Conservation (phyloP, 2,113 vertebrate species). For the Gnathonemus longibarbis region DNA sequence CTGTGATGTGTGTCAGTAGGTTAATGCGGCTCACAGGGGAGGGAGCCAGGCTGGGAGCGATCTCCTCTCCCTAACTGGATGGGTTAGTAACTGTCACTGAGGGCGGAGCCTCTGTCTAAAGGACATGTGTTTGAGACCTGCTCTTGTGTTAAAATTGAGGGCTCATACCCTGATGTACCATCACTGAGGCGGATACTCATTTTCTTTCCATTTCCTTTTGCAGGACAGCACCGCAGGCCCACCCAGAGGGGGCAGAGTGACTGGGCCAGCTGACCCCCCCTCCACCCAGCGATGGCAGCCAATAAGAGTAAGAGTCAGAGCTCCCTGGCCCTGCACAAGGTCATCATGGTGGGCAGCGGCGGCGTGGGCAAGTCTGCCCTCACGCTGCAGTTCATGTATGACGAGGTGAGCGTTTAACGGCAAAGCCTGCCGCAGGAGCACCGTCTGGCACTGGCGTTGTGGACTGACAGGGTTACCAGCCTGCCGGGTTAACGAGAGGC, state of each 20-base stretch:
- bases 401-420: constrained; percentile 9
- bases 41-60: not conserved
- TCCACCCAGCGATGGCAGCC: constrained; percentile 8
- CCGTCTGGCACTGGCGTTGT: too few relatives aligned
- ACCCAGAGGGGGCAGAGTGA: not conserved
- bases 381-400: constrained; percentile 25
- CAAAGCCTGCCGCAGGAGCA: too few relatives aligned
- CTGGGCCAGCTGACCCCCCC: not conserved
- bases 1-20: constrained; percentile 10
- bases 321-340: constrained; percentile 24
- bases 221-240: not conserved
- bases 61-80: not conserved
- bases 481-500: not conserved
- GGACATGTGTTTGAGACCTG: not conserved
- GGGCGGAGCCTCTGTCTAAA: too few relatives aligned
- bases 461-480: not conserved
- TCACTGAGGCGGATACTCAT: not conserved
- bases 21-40: not conserved
- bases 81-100: not conserved
- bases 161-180: not conserved
- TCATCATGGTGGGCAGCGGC: constrained; percentile 24
- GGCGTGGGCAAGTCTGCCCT: constrained; percentile 18
- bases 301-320: constrained; percentile 22
- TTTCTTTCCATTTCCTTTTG: not conserved
- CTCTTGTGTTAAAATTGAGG: not conserved